Percentiles rank a stretch among this genome's conserved stretches.
phyloP scores from a whole-genome alignment of 2,113 vertebrate species.

The Ahaetulla prasina region DNA sequence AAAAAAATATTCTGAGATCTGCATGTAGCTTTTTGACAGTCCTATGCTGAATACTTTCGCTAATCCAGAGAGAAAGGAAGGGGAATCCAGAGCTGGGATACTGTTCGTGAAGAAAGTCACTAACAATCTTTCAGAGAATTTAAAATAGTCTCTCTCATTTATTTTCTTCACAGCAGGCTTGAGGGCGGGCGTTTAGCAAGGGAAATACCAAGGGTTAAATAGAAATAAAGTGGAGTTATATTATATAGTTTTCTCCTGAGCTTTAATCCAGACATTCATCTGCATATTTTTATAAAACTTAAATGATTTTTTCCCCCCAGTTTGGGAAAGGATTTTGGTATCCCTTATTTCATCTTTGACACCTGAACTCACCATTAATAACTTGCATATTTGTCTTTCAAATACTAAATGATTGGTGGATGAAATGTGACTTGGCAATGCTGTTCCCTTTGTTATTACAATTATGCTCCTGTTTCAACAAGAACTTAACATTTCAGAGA shows the following conservation, averaged over 20 bases:
- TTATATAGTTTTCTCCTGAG: constrained; percentile 61
- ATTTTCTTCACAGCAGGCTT: constrained; percentile 61
- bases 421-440: constrained; percentile 59
- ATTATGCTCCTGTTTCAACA: constrained; percentile 47
- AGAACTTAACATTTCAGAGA: constrained; percentile 58
- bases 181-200: constrained; percentile 67
- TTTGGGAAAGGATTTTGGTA: constrained; percentile 51
- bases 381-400: constrained; percentile 66
- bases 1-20: not conserved
- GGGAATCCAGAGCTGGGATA: constrained; percentile 49
- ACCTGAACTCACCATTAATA: constrained; percentile 65
- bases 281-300: constrained; percentile 56
- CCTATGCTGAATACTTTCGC: constrained; percentile 4
- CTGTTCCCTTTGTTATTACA: constrained; percentile 60
- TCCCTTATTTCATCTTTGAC: constrained; percentile 63
- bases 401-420: constrained; percentile 58
- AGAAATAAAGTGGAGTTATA: constrained; percentile 57
- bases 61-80: constrained; percentile 37
- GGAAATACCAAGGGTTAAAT: constrained; percentile 57
- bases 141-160: constrained; percentile 52
- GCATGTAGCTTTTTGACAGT: not conserved
- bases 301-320: constrained; percentile 54
- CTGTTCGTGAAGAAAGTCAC: constrained; percentile 39
- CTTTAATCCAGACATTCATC: constrained; percentile 60
- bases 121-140: constrained; percentile 43